phyloP scores from a whole-genome alignment of 1,140 invertebrate genomes.

The Drosophila sucinea region DNA sequence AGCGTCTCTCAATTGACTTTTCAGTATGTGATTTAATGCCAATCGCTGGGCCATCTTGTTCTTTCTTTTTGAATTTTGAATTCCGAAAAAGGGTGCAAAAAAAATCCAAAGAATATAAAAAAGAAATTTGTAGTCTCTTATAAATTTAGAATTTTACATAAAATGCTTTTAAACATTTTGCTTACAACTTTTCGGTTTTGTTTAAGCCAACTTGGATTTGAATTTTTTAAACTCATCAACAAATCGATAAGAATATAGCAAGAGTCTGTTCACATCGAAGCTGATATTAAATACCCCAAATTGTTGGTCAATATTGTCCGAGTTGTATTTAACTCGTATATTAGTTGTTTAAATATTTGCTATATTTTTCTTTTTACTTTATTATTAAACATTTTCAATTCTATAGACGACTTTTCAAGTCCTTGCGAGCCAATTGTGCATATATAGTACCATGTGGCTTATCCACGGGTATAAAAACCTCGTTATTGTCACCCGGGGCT shows the following conservation, averaged over 20 bases:
- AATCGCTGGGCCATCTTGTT: conserved; percentile 59
- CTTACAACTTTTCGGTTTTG: not conserved
- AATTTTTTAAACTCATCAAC: not conserved
- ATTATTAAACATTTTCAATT: not conserved
- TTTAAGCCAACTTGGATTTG: not conserved
- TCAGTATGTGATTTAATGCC: conserved; percentile 45
- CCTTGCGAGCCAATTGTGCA: conserved; percentile 86
- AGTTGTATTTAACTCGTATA: not conserved
- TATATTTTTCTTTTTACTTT: not conserved
- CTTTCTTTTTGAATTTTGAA: conserved; percentile 37
- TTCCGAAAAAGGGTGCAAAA: conserved; percentile 27
- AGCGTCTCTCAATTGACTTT: conserved; percentile 33
- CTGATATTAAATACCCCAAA: no score
- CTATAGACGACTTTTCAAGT: conserved; percentile 83
- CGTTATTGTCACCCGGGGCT: conserved; percentile 86
- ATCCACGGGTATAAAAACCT: conserved; percentile 90
- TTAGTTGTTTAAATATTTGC: not conserved
- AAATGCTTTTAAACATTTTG: not conserved
- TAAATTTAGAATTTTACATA: conserved; percentile 42
- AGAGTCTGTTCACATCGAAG: no score
- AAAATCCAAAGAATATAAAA: conserved; percentile 1
- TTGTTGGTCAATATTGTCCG: not conserved
- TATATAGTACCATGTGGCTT: conserved; percentile 91
- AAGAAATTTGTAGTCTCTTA: conserved; percentile 5
- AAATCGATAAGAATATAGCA: no score